Percentiles rank a stretch among this genome's conserved stretches.
phyloP scores from a whole-genome alignment of 2,113 vertebrate species.

The Brachyhypopomus occidentalis region DNA sequence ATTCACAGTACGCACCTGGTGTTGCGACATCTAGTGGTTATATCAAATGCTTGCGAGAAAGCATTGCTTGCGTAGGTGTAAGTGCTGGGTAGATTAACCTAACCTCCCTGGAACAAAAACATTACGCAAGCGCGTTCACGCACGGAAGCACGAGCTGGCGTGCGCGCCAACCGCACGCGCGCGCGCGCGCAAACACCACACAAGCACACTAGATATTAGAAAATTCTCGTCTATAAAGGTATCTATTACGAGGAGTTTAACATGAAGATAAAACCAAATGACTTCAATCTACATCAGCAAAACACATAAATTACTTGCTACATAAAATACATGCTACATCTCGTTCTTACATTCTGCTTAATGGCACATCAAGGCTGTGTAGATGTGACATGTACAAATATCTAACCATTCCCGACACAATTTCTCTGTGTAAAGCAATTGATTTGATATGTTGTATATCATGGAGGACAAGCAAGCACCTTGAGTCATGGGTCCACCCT shows the following conservation, averaged over 20 bases:
- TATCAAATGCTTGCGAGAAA: not conserved
- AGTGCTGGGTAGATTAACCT: not conserved
- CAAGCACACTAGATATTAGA: not conserved
- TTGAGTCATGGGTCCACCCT: not conserved
- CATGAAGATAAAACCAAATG: too few relatives aligned
- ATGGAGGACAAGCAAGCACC: not conserved
- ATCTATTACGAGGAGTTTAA: too few relatives aligned
- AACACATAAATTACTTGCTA: too few relatives aligned
- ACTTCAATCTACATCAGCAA: too few relatives aligned
- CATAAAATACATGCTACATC: too few relatives aligned
- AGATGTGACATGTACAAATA: not conserved
- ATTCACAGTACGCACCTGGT: not conserved
- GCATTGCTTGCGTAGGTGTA: not conserved
- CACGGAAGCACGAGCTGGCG: not conserved
- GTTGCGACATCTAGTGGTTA: slow-evolving; percentile 27
- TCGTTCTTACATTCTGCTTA: not conserved
- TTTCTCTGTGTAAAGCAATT: not conserved
- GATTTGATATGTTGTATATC: slow-evolving; percentile 19
- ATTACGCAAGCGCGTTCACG: not conserved
- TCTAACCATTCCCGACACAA: not conserved
- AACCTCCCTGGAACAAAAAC: not conserved
- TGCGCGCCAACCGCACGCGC: not conserved
- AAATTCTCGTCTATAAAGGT: too few relatives aligned
- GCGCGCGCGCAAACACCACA: too few relatives aligned
- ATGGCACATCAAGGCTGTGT: not conserved